phyloP scores from a whole-genome alignment of 2,888 invertebrate genomes.

The Encarsia formosa region DNA sequence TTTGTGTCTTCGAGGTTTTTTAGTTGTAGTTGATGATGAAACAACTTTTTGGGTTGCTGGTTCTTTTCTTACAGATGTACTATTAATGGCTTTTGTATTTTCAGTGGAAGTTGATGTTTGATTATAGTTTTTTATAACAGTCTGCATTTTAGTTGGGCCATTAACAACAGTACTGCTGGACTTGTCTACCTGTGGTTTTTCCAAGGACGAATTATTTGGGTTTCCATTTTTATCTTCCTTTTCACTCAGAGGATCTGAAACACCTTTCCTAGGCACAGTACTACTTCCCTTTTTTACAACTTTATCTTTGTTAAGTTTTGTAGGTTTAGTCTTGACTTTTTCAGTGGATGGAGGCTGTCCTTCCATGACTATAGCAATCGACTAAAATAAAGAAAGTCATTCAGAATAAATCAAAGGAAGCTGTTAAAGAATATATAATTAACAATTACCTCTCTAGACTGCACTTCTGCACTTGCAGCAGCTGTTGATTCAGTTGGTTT shows the following conservation, averaged over 20 bases:
- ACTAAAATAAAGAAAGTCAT: conserved; percentile 15
- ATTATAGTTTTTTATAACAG: no score
- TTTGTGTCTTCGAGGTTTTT: conserved; percentile 44
- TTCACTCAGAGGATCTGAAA: conserved; percentile 5
- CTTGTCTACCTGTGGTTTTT: no score
- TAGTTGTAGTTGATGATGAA: neutral
- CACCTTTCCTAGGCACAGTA: conserved; percentile 22
- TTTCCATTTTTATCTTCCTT: conserved; percentile 2
- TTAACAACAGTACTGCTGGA: no score
- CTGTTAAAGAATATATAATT: neutral
- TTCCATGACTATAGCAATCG: conserved; percentile 11
- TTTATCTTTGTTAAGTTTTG: conserved; percentile 4
- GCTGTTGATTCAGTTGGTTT: conserved; percentile 15
- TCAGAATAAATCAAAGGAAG: neutral
- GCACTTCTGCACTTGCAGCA: neutral
- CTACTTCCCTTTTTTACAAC: conserved; percentile 16
- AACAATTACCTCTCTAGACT: conserved; percentile 11
- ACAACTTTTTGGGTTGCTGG: neutral
- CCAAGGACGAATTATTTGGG: no score
- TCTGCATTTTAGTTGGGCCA: no score
- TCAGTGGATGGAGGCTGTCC: neutral
- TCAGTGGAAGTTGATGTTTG: no score
- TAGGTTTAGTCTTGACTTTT: neutral
- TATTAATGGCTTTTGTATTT: no score
- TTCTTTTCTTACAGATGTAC: conserved; percentile 13